A percentile compares a stretch with the other conserved stretches of the same genome.
These are phyloP conservation scores for Hemaris fuciformis DNA, from an alignment of 2,888 invertebrate species.

Conservation along the genomic window DNA sequence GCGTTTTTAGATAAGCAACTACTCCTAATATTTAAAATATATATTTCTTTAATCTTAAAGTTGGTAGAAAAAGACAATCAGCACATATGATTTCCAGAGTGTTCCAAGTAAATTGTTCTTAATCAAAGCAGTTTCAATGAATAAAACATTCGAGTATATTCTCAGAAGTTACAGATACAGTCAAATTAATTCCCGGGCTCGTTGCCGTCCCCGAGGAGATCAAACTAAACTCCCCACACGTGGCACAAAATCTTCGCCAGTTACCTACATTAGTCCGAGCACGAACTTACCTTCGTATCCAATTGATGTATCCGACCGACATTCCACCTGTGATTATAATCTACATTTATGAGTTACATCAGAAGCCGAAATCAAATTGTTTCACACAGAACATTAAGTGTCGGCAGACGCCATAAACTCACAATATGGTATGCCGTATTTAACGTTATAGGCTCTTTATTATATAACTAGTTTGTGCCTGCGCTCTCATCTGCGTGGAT, in stretches of 20 bases:
- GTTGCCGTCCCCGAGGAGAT: neutral
- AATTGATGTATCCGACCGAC: constrained; percentile 62
- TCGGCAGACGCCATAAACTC: constrained; percentile 19
- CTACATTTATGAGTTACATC: constrained; percentile 40
- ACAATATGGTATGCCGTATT: neutral
- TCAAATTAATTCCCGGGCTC: neutral
- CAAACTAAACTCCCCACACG: neutral
- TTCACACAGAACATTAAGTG: constrained; percentile 34
- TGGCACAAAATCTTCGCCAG: neutral
- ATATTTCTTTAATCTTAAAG: too few relatives aligned
- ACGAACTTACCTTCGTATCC: constrained; percentile 48
- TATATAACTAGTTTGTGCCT: too few relatives aligned
- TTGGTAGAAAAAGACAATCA: too few relatives aligned
- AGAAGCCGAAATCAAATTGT: constrained; percentile 67
- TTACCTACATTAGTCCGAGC: neutral
- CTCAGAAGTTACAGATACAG: neutral
- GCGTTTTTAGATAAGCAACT: too few relatives aligned
- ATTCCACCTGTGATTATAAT: constrained; percentile 61
- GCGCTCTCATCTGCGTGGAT: too few relatives aligned
- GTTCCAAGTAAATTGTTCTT: neutral
- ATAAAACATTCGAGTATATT: neutral
- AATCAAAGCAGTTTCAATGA: neutral
- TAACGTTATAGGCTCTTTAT: too few relatives aligned
- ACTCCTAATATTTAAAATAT: too few relatives aligned
- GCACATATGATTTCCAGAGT: neutral